A percentile compares a stretch with the other conserved stretches of the same genome.
These are phyloP conservation scores for Pyralis farinalis DNA, from an alignment of 2,888 invertebrate genomes.

Conservation along the genomic window DNA sequence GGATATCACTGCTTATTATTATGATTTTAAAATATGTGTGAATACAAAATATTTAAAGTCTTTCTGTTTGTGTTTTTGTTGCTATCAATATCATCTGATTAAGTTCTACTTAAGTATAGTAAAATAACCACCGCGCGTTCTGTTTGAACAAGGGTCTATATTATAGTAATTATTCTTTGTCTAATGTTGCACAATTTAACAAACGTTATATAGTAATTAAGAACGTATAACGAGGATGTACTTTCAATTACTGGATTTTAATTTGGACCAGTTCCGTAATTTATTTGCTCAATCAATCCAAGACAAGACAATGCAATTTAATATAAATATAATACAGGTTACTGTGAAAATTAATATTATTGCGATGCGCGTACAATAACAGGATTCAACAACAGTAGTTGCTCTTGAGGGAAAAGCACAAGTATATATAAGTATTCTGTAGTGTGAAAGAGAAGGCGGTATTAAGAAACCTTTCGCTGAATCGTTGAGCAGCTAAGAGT, in stretches of 20 bases:
- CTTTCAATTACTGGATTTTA: neutral
- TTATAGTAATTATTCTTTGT: no score
- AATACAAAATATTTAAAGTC: no score
- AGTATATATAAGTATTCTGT: constrained; percentile 27
- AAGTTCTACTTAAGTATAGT: no score
- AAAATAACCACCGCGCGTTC: no score
- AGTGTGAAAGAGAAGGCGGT: constrained; percentile 44
- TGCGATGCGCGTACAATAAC: constrained; percentile 72
- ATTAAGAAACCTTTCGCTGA: constrained; percentile 68
- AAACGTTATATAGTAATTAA: no score
- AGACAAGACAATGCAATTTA: neutral
- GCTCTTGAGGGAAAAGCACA: constrained; percentile 34
- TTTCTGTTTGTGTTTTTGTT: no score
- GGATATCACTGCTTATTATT: no score
- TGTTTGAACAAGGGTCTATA: no score
- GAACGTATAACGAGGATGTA: no score
- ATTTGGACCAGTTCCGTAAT: neutral
- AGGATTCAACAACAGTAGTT: constrained; percentile 54
- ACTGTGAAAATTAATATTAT: constrained; percentile 46
- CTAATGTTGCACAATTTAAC: no score
- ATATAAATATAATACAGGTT: constrained; percentile 4
- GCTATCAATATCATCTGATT: no score
- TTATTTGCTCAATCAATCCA: neutral
- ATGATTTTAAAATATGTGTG: no score
- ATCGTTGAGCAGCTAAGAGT: constrained; percentile 59